Percentiles rank a stretch among this genome's conserved stretches.
These are phyloP conservation scores for Imbricaverruca yamaguchii DNA, from an alignment of 2,888 invertebrate species.

Conservation along the genomic window DNA sequence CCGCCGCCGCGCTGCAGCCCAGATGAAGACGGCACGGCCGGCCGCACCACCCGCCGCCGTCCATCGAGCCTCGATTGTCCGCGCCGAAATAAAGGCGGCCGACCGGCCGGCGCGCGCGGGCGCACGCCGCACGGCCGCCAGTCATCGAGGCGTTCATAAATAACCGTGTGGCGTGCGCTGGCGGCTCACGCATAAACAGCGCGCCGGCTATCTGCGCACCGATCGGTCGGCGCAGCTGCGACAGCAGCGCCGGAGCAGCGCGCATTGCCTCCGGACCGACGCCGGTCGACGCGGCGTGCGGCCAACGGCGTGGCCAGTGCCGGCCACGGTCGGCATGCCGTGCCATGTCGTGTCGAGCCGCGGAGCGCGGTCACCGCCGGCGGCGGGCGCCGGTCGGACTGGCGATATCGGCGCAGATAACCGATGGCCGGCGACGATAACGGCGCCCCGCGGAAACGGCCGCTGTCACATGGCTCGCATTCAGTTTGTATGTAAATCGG, in stretches of 20 bases:
- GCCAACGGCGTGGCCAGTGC: background rate
- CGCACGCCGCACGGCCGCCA: background rate
- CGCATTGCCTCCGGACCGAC: background rate
- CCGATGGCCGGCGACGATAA: background rate
- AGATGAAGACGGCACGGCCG: background rate
- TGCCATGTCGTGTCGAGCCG: background rate
- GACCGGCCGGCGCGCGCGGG: background rate
- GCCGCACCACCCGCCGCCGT: background rate
- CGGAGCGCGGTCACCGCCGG: background rate
- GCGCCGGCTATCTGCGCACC: background rate
- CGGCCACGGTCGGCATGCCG: too few species aligned
- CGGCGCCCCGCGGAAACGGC: slow-evolving; percentile 18
- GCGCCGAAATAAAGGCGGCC: background rate
- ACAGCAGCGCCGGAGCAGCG: background rate
- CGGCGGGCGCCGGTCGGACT: background rate
- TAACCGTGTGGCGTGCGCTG: background rate
- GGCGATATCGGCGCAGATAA: slow-evolving; percentile 8
- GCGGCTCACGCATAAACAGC: slow-evolving; percentile 3
- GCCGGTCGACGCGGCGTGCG: slow-evolving; percentile 14
- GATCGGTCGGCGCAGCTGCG: slow-evolving; percentile 6
- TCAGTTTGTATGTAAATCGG: slow-evolving; percentile 15
- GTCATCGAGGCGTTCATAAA: slow-evolving; percentile 16
- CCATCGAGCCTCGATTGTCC: background rate
- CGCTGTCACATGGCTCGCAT: slow-evolving; percentile 11
- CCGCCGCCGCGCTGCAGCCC: background rate